phyloP scores from a whole-genome alignment of 2,797 vertebrate species.

The Anniella stebbinsi region DNA sequence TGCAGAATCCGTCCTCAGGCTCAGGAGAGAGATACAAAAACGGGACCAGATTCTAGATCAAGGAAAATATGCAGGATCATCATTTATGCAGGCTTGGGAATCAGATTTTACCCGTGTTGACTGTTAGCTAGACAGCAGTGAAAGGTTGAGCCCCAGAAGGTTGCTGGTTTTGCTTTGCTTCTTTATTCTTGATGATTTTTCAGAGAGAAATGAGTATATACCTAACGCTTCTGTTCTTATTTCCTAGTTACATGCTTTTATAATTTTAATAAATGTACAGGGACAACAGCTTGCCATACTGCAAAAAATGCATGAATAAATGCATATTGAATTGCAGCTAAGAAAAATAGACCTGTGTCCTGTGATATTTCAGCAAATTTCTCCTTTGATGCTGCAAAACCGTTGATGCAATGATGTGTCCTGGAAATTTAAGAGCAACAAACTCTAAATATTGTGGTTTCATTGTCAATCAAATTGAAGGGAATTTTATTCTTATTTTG shows the following conservation, averaged over 20 bases:
- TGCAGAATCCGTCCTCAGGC: not conserved
- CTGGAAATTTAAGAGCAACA: rapidly evolving
- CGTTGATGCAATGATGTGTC: not conserved
- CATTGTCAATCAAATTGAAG: not conserved
- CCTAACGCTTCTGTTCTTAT: not conserved
- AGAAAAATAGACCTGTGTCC: not conserved
- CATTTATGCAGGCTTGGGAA: not conserved
- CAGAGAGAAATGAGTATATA: not conserved
- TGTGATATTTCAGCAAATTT: not conserved
- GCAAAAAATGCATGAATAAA: not conserved
- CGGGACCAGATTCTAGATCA: not conserved
- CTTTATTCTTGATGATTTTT: not conserved
- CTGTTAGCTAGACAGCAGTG: not conserved
- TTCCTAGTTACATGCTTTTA: not conserved
- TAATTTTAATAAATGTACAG: not conserved
- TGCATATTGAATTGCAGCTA: not conserved
- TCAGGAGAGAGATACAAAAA: not conserved
- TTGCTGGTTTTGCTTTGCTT: not conserved
- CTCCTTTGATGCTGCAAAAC: not conserved
- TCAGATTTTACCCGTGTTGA: not conserved
- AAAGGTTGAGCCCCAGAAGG: not conserved
- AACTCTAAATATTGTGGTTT: not conserved
- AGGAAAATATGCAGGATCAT: not conserved
- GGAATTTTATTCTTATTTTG: conserved; percentile 37
- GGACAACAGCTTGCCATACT: not conserved